Conservation (phyloP, 2,888 invertebrate species). For the Corbicula japonica region DNA sequence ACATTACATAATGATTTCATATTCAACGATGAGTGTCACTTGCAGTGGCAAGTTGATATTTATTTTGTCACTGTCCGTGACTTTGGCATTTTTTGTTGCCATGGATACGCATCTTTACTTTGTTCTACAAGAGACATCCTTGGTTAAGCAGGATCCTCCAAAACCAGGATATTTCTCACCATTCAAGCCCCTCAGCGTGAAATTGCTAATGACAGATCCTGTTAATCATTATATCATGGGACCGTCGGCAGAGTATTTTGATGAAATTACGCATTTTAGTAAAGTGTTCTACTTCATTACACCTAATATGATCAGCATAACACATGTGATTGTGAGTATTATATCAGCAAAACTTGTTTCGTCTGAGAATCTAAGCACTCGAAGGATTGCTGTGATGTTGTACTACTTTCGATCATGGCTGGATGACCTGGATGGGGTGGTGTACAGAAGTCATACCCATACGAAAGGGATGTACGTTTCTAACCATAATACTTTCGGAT, state of each 20-base stretch:
- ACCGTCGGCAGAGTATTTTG: constrained; percentile 92
- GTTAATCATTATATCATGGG: constrained; percentile 94
- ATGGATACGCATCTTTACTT: constrained; percentile 74
- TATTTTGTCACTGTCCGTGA: constrained; percentile 40
- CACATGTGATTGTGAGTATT: constrained; percentile 92
- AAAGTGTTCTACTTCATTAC: constrained; percentile 89
- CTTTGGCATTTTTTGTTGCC: constrained; percentile 65
- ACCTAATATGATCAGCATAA: constrained; percentile 94
- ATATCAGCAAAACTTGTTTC: constrained; percentile 92
- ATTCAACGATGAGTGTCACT: constrained; percentile 44
- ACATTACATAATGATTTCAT: constrained; percentile 61
- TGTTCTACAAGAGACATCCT: constrained; percentile 59
- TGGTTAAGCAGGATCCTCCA: constrained; percentile 51
- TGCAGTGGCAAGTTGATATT: constrained; percentile 57
- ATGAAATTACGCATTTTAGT: constrained; percentile 90
- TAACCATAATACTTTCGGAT: constrained; percentile 92
- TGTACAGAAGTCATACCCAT: constrained; percentile 90
- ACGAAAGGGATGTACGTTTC: constrained; percentile 68
- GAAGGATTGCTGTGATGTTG: constrained; percentile 91
- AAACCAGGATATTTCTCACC: constrained; percentile 65
- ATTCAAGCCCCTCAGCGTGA: constrained; percentile 90
- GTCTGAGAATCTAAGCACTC: constrained; percentile 91
- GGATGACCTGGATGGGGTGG: constrained; percentile 95
- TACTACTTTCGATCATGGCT: constrained; percentile 94
- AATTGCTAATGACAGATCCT: constrained; percentile 93